A percentile compares a stretch with the other conserved stretches of the same genome.
Evolutionary conservation across 2,888 invertebrate genomes (phyloP).

Genomic region (Diploptera punctata): DNA sequence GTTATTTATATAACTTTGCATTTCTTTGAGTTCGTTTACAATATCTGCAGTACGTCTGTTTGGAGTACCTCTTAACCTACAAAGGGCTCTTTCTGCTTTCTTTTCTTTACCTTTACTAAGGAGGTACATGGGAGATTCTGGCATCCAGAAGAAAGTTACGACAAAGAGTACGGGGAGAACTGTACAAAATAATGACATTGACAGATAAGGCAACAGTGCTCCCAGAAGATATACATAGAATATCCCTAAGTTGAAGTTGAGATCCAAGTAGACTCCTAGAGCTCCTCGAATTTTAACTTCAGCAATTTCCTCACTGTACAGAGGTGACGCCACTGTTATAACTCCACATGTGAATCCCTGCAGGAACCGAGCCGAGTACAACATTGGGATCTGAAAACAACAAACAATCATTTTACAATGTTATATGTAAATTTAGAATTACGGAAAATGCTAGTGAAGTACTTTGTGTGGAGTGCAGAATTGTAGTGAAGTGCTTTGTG

Average conservation of each 20-base stretch:
- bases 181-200: constrained; percentile 66
- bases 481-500: too few species aligned
- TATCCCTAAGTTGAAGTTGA: constrained; percentile 74
- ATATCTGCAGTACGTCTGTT: constrained; percentile 63
- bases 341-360: constrained; percentile 73
- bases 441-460: too few species aligned
- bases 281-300: constrained; percentile 81
- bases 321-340: constrained; percentile 76
- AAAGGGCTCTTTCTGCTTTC: constrained; percentile 69
- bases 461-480: too few species aligned
- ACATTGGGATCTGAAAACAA: constrained; percentile 52
- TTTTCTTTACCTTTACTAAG: constrained; percentile 63
- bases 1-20: constrained; percentile 57
- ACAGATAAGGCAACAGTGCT: constrained; percentile 70
- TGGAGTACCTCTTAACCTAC: constrained; percentile 69
- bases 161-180: constrained; percentile 67
- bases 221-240: constrained; percentile 74
- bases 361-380: constrained; percentile 64
- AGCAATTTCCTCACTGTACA: constrained; percentile 88
- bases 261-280: constrained; percentile 80
- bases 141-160: constrained; percentile 71
- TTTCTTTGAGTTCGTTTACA: constrained; percentile 62
- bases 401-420: too few species aligned
- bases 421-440: too few species aligned
- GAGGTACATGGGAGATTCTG: constrained; percentile 81